A percentile compares a stretch with the other conserved stretches of the same genome.
Evolutionary conservation across 2,888 invertebrate genomes (phyloP).

Genomic region (Leptothorax acervorum): DNA sequence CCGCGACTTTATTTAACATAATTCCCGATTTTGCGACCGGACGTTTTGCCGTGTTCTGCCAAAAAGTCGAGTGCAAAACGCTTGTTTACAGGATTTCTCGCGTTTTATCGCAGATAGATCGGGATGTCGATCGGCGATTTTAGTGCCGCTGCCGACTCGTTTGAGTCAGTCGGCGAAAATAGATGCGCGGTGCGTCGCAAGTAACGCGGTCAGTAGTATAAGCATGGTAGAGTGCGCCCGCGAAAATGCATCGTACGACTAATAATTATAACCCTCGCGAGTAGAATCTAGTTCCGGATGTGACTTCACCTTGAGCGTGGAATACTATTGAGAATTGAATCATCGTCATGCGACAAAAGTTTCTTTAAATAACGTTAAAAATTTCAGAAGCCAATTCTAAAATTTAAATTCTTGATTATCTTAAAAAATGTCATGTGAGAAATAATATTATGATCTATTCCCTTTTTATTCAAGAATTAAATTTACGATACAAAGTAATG

Average conservation of each 20-base stretch:
- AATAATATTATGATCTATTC: neutral
- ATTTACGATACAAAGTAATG: neutral
- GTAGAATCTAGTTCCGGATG: slow-evolving; percentile 13
- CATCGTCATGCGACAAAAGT: neutral
- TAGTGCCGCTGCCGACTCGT: slow-evolving; percentile 53
- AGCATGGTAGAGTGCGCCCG: slow-evolving; percentile 66
- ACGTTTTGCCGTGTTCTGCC: slow-evolving; percentile 29
- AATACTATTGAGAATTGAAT: slow-evolving; percentile 9
- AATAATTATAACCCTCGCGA: slow-evolving; percentile 73
- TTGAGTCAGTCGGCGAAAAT: slow-evolving; percentile 75
- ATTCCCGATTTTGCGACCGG: neutral
- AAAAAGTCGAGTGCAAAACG: slow-evolving; percentile 25
- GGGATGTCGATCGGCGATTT: slow-evolving; percentile 56
- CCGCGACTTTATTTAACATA: slow-evolving; percentile 18
- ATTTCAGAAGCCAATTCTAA: neutral
- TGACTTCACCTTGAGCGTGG: slow-evolving; percentile 10
- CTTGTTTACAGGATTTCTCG: slow-evolving; percentile 32
- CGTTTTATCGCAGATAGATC: slow-evolving; percentile 54
- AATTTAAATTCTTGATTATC: neutral
- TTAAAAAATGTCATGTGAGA: neutral
- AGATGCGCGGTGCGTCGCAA: slow-evolving; percentile 63
- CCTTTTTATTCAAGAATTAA: neutral
- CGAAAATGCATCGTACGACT: slow-evolving; percentile 64
- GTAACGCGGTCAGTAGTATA: slow-evolving; percentile 63
- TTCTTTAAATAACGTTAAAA: neutral